phyloP scores from a whole-genome alignment of 1,140 invertebrate species.

The Pseudomyrmex concolor region DNA sequence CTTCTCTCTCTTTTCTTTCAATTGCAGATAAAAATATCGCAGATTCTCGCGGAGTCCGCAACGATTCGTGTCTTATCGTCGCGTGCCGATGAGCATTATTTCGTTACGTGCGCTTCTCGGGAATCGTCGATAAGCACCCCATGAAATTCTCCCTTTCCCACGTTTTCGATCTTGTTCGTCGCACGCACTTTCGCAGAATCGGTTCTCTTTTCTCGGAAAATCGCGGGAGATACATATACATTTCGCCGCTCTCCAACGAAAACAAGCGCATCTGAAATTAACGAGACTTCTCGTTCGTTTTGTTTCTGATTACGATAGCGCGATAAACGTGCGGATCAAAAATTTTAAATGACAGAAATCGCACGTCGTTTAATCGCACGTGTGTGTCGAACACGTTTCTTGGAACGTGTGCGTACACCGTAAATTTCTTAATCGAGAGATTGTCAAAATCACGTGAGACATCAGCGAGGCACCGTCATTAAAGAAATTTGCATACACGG shows the following conservation, averaged over 20 bases:
- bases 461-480: neutral
- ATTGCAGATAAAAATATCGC: conserved; percentile 21
- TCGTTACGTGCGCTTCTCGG: conserved; percentile 36
- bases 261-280: too few relatives aligned
- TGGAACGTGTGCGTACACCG: neutral
- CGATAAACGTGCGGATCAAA: too few relatives aligned
- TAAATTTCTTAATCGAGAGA: neutral
- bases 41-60: conserved; percentile 10
- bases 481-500: conserved; percentile 28
- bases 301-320: too few relatives aligned
- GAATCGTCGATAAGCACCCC: conserved; percentile 42
- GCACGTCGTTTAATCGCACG: too few relatives aligned
- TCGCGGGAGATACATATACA: neutral
- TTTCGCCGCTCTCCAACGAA: too few relatives aligned
- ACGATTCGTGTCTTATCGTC: conserved; percentile 49
- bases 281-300: too few relatives aligned
- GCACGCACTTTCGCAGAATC: conserved; percentile 41
- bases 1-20: neutral
- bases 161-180: conserved; percentile 43
- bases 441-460: neutral
- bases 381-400: too few relatives aligned
- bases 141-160: conserved; percentile 27
- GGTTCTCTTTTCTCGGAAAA: conserved; percentile 9
- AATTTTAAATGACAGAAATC: too few relatives aligned
- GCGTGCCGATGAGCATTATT: conserved; percentile 45